Evolutionary conservation across 2,797 vertebrate genomes (phyloP), one percentile per base, ranked within the genome.

Genomic region (Sebastolobus alascanus): DNA sequence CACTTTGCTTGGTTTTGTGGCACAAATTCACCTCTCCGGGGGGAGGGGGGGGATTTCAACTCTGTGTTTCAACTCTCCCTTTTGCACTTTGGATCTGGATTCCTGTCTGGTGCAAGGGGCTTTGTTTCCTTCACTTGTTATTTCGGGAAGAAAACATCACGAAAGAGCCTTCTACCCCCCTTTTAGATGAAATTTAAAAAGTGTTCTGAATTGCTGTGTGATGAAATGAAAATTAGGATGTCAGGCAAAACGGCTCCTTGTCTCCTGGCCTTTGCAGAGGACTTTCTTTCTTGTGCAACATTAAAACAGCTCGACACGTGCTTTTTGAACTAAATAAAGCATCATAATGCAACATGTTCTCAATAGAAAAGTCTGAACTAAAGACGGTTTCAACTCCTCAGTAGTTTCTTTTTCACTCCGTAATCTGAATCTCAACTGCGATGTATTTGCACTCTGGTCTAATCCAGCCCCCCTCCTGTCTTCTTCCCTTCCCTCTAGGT

Each of bases 401-500:
- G 25, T 25, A 25, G 25, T 25, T 25, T 25, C 31, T 31, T 31
- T 31, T 31, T 31, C 31, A 31, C 5, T 68, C 25, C 4, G 6
- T 37, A 14, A 14, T 29, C 13, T 52, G 27, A n/a, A 18, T n/a
- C n/a, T 31, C 29, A n/a, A 0, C 33, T 71, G 16, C 13, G n/a
- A 2, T 18, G 20, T 33, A 4, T 52, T 63, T 31, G 2, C 54
- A 25, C 5, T 68, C 16, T 31, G 61, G 1, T 68, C 25, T 68
- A 29, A 37, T 6, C 10, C 4, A 35, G 37, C 18, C 0, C 29
- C 18, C 9, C 13, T 22, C 4, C 43, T 52, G 18, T 68, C 14
- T 25, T 6, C 2, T 22, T 35, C 10, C 6, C 67, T 18, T 43
- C 12, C 69, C 12, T 35, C 46, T 14, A 94, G 94, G 64, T 50